Conservation (phyloP, 2,797 vertebrate genomes). For the Anolis apletophallus region DNA sequence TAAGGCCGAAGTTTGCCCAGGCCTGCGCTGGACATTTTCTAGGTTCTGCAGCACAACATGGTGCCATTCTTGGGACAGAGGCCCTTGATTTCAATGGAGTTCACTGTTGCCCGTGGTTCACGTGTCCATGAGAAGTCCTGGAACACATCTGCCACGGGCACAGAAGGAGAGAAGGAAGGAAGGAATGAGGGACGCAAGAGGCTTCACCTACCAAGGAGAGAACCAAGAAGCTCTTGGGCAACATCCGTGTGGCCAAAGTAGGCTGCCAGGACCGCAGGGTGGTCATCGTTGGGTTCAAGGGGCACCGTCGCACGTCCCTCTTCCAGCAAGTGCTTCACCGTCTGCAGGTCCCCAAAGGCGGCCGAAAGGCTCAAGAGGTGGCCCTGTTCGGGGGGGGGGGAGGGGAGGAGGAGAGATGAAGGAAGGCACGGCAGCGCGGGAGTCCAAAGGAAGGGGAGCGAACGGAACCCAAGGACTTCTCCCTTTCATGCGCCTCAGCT, state of each 20-base stretch:
- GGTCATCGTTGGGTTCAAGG: constrained; percentile 83
- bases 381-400: constrained; percentile 70
- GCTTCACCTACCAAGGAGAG: constrained; percentile 80
- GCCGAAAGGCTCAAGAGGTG: constrained; percentile 86
- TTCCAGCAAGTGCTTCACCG: constrained; percentile 87
- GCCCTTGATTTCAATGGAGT: too few species aligned
- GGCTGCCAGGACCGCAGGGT: constrained; percentile 89
- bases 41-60: too few species aligned
- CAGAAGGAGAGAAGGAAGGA: neutral
- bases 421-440: neutral
- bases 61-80: too few species aligned
- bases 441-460: neutral
- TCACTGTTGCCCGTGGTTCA: too few species aligned
- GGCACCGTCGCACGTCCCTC: constrained; percentile 80
- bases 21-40: too few species aligned
- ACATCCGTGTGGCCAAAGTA: constrained; percentile 84
- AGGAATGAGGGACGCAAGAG: neutral
- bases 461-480: too few species aligned
- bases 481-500: neutral
- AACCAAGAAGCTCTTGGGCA: constrained; percentile 88
- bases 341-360: constrained; percentile 85
- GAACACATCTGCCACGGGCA: too few species aligned
- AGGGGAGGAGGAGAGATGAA: neutral
- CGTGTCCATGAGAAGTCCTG: too few species aligned
- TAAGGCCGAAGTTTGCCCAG: too few species aligned